A percentile compares a stretch with the other conserved stretches of the same genome.
These are phyloP conservation scores for Ptychadena robeensis DNA, from an alignment of 2,797 vertebrate species.

Conservation along the genomic window DNA sequence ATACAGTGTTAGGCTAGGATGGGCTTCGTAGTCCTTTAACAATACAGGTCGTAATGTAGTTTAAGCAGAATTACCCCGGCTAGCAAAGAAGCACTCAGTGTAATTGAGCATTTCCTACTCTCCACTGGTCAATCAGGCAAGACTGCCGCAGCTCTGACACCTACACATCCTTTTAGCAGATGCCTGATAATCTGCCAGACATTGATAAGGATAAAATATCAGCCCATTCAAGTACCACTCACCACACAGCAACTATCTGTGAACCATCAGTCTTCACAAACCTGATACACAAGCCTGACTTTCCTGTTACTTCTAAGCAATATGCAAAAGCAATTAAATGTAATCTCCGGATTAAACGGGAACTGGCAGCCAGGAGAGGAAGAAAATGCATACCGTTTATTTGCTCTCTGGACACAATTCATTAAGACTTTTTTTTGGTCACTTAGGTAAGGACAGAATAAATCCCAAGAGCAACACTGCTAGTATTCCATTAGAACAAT, in stretches of 20 bases:
- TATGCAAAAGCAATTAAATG: constrained; percentile 28
- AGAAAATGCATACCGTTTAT: background rate
- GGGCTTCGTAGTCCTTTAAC: background rate
- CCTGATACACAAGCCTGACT: constrained; percentile 15
- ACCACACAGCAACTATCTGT: constrained; percentile 12
- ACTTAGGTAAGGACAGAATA: background rate
- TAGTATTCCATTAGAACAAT: background rate
- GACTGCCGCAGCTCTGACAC: constrained; percentile 32
- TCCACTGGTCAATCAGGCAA: constrained; percentile 6
- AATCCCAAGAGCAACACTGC: background rate
- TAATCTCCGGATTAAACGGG: background rate
- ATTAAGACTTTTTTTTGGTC: background rate
- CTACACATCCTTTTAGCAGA: constrained; percentile 52
- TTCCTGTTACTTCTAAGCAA: background rate
- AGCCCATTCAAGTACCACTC: constrained; percentile 15
- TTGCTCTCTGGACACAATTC: background rate
- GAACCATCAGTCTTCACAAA: constrained; percentile 25
- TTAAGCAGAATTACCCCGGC: background rate
- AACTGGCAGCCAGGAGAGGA: background rate
- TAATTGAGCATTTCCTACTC: constrained; percentile 42
- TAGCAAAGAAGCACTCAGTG: constrained; percentile 2
- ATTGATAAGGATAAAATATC: constrained; percentile 31
- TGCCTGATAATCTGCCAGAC: constrained; percentile 47
- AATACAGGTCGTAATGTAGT: background rate
- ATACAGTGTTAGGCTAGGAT: background rate